A percentile compares a stretch with the other conserved stretches of the same genome.
These are phyloP conservation scores for Sebastes alutus DNA, from an alignment of 2,797 vertebrate species.

Conservation along the genomic window DNA sequence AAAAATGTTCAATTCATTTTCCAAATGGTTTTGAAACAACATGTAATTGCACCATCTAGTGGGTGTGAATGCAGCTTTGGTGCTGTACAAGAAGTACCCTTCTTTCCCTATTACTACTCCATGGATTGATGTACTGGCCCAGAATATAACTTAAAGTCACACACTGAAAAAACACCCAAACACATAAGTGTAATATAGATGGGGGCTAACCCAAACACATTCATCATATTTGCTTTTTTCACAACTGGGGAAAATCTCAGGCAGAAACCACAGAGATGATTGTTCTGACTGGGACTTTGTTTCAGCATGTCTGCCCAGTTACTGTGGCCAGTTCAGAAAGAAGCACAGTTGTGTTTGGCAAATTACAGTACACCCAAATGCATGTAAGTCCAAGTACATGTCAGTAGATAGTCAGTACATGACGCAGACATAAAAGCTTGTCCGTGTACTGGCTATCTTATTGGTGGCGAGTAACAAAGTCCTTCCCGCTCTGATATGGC, in stretches of 20 bases:
- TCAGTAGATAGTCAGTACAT: conserved; percentile 5
- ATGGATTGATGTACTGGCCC: background rate
- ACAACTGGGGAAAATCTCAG: conserved; percentile 46
- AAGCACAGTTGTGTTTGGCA: conserved; percentile 69
- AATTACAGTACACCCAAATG: conserved; percentile 49
- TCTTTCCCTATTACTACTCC: background rate
- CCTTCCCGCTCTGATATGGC: conserved; percentile 42
- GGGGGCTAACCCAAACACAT: conserved; percentile 38
- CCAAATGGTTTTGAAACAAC: background rate
- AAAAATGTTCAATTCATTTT: background rate
- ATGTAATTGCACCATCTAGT: conserved; percentile 56
- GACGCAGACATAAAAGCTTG: conserved; percentile 31
- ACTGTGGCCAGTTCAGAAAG: conserved; percentile 59
- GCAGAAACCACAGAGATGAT: conserved; percentile 70
- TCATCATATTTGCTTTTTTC: conserved; percentile 53
- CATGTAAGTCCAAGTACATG: conserved; percentile 26
- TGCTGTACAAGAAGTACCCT: background rate
- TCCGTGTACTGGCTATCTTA: conserved; percentile 51
- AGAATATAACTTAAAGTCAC: conserved; percentile 9
- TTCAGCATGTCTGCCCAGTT: conserved; percentile 64
- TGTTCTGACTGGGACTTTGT: conserved; percentile 64
- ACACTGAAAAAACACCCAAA: conserved; percentile 16
- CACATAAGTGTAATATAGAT: conserved; percentile 21
- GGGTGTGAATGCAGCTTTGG: conserved; percentile 15
- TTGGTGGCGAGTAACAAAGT: conserved; percentile 40